Evolutionary conservation across 2,888 invertebrate species (phyloP).

Genomic region (Bellardia pandia): DNA sequence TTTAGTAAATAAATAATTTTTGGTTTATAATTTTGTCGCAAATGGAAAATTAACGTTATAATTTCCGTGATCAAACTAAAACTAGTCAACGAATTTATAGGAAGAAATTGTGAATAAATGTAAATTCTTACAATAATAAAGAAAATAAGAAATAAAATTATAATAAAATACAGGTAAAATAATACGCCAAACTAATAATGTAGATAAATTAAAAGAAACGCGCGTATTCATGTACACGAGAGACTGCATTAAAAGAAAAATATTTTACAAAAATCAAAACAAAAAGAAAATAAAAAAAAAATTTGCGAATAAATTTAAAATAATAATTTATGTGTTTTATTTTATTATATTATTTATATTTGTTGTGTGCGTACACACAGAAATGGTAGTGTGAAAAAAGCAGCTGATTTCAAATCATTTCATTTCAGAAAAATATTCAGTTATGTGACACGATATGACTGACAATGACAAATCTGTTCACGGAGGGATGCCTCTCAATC

Average conservation of each 20-base stretch:
- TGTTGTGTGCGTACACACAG: conserved; percentile 28
- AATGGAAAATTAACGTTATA: conserved; percentile 29
- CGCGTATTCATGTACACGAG: conserved; percentile 17
- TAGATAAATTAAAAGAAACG: neutral
- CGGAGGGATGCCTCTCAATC: conserved; percentile 22
- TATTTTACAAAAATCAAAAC: conserved; percentile 52
- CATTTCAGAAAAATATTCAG: neutral
- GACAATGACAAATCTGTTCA: conserved; percentile 37
- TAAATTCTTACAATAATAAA: conserved; percentile 53
- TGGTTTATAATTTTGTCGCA: conserved; percentile 46
- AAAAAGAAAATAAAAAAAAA: neutral
- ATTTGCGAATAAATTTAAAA: neutral
- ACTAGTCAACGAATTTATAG: conserved; percentile 71
- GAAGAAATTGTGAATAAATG: conserved; percentile 36
- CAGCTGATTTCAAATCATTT: conserved; percentile 25
- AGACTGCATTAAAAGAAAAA: conserved; percentile 41
- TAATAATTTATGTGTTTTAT: neutral
- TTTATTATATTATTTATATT: neutral
- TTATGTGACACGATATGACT: neutral
- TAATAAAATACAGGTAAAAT: conserved; percentile 36
- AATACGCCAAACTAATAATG: conserved; percentile 56
- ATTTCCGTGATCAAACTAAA: conserved; percentile 59
- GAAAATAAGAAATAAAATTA: conserved; percentile 42
- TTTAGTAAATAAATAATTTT: conserved; percentile 35
- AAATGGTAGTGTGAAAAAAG: conserved; percentile 48